Evolutionary conservation across 2,113 vertebrate genomes (phyloP), one percentile per base, ranked within the genome.

Genomic region (Pongo abelii): DNA sequence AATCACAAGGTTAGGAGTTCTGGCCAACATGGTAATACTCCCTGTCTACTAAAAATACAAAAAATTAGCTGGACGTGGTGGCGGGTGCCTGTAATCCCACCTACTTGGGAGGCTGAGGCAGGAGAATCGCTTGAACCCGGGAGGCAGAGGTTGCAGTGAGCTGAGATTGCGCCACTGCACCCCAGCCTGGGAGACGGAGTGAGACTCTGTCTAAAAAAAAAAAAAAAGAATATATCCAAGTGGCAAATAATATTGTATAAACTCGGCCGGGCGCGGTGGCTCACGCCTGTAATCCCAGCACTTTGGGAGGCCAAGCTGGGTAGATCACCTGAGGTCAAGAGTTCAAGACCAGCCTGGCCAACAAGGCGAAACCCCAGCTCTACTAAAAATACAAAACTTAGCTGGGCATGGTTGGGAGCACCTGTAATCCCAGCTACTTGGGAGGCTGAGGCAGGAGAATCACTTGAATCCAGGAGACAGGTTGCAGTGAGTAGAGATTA

Each of bases 181-280:
- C 35, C 64, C 64, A 69, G 32, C 64, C 64, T 69, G 64, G 64
- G 64, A 7, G 32, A 69, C 2, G 16, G 30, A 67, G 64, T 17
- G 13, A 69, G 32, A 69, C 64, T 32, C 30, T 13, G 4, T 27
- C 61, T 17, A 5, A 67, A 16, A 35, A 67, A 67, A 35, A 67
- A 67, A 67, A 16, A 32, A 17, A 38, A 40, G 35, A 77, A 89
- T 72, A 61, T 59, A 43, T 59, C 27, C n/a, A 59, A 93, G 70
- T 70, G 61, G 38, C 75, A 22, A 81, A 32, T 87, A 87, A 70
- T 64, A 64, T 64, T 30, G 25, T 11, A 64, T 30, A 64, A 64
- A 64, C 25, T 30, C 59, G 5, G 59, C 59, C 5, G 0, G 59
- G 5, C 2, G 0, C 0, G 0, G 59, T 64, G 59, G 5, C 59